Conservation (phyloP, 2,113 vertebrate genomes). For the Tenebrosternarchus preto region DNA sequence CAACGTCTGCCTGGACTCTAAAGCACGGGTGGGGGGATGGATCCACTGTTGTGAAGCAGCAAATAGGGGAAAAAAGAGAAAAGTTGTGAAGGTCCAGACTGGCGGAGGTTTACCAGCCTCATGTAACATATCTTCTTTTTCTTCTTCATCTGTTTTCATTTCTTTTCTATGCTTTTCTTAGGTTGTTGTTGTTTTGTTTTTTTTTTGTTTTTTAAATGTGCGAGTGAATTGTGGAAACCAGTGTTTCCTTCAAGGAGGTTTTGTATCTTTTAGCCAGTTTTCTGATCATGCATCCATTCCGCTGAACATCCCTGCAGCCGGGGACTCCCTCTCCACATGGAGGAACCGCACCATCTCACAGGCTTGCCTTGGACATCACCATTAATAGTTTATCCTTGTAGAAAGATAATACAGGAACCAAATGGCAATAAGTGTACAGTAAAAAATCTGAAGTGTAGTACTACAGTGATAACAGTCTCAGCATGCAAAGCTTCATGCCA, state of each 20-base stretch:
- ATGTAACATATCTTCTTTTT: conserved; percentile 31
- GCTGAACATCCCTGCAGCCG: conserved; percentile 36
- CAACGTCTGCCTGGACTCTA: neutral
- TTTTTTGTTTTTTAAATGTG: too few species aligned
- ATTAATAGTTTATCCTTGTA: neutral
- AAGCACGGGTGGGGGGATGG: conserved; percentile 9
- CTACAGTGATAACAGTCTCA: neutral
- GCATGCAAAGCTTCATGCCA: conserved; percentile 17
- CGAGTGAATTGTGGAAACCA: conserved; percentile 19
- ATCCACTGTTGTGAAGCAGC: conserved; percentile 6
- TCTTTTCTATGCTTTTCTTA: neutral
- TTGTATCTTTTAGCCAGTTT: neutral
- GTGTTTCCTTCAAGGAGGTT: neutral
- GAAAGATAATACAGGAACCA: conserved; percentile 11
- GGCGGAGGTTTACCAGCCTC: conserved; percentile 56
- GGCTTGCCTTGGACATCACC: too few species aligned
- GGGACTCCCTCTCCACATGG: conserved; percentile 20
- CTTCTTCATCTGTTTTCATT: conserved; percentile 8
- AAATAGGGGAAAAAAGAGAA: conserved; percentile 6
- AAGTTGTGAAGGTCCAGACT: neutral
- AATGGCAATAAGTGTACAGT: conserved; percentile 10
- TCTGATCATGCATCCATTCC: conserved; percentile 23
- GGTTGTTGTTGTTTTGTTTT: too few species aligned
- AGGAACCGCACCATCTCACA: neutral
- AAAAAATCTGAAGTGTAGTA: neutral